Evolutionary conservation across 1,140 invertebrate genomes (phyloP).

Genomic region (Anoplolepis gracilipes): DNA sequence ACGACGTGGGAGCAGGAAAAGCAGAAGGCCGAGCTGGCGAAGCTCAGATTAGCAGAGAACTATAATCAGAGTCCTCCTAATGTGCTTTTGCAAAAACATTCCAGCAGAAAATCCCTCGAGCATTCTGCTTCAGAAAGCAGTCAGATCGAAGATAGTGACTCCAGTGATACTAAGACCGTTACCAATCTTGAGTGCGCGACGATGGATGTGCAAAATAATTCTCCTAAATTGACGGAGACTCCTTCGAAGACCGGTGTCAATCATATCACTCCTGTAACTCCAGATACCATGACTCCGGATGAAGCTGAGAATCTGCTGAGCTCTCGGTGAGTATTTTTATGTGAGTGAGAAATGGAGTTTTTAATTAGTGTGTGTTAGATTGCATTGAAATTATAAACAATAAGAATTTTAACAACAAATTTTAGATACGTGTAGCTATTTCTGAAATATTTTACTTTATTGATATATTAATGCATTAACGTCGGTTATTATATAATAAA

Average conservation of each 20-base stretch:
- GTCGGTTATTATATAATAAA: background rate
- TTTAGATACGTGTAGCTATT: background rate
- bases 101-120: constrained; percentile 56
- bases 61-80: constrained; percentile 42
- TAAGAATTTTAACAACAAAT: constrained; percentile 7
- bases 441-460: background rate
- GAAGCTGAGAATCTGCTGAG: constrained; percentile 94
- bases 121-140: constrained; percentile 62
- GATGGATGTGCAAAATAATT: constrained; percentile 50
- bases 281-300: constrained; percentile 93
- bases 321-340: constrained; percentile 88
- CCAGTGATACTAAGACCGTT: constrained; percentile 78
- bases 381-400: background rate
- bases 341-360: background rate
- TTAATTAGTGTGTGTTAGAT: constrained; percentile 12
- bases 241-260: constrained; percentile 71
- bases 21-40: constrained; percentile 81
- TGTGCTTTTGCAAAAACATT: constrained; percentile 46
- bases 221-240: constrained; percentile 63
- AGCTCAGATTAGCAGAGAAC: constrained; percentile 75
- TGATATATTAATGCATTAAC: background rate
- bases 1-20: constrained; percentile 84
- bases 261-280: constrained; percentile 75
- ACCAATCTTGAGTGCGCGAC: constrained; percentile 72
- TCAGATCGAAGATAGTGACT: constrained; percentile 78